phyloP scores from a whole-genome alignment of 1,140 invertebrate species.

The Cyphomyrmex costatus region DNA sequence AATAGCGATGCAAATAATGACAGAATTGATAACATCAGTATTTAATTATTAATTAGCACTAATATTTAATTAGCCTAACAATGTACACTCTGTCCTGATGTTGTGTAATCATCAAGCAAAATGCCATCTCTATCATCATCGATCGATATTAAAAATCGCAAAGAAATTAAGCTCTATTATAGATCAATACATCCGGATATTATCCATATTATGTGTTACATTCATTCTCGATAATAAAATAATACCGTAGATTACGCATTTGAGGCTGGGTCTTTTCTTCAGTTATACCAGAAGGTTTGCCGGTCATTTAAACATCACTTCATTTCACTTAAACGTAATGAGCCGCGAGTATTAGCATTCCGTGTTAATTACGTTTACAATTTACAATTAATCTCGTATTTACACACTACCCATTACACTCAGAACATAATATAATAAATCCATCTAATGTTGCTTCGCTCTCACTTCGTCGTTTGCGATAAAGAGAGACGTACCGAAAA shows the following conservation, averaged over 20 bases:
- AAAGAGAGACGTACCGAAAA: neutral
- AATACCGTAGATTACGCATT: neutral
- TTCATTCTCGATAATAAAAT: conserved; percentile 44
- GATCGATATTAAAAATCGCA: neutral
- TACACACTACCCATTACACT: conserved; percentile 36
- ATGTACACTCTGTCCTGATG: neutral
- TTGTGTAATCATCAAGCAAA: neutral
- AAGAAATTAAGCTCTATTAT: conserved; percentile 5
- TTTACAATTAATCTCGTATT: conserved; percentile 56
- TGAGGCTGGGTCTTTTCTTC: too few species aligned
- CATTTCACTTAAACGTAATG: conserved; percentile 17
- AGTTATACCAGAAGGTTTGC: too few species aligned
- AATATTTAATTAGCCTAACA: conserved; percentile 17
- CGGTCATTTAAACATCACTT: conserved; percentile 11
- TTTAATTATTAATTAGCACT: conserved; percentile 5
- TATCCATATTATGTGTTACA: neutral
- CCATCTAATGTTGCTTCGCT: conserved; percentile 4
- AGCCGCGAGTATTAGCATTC: conserved; percentile 42
- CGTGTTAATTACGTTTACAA: conserved; percentile 30
- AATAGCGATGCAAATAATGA: conserved; percentile 10
- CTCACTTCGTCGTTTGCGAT: neutral
- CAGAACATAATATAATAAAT: conserved; percentile 17
- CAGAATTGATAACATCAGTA: conserved; percentile 6
- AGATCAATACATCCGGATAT: neutral
- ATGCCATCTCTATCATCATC: neutral